phyloP scores from a whole-genome alignment of 1,140 invertebrate genomes.

The Zaprionus ghesquierei region DNA sequence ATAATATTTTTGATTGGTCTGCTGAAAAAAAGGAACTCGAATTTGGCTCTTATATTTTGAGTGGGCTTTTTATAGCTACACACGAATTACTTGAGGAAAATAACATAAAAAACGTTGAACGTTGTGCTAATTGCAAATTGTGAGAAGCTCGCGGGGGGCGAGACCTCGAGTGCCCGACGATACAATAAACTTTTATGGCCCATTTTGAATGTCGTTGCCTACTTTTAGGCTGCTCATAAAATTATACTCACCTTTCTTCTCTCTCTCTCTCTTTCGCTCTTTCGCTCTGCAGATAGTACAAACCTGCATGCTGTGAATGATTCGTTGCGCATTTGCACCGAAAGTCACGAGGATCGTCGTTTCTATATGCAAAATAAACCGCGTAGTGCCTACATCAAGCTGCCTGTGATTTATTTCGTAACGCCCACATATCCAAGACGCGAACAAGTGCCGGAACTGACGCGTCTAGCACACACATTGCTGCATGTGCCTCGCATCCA shows the following conservation, averaged over 20 bases:
- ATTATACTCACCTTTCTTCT: not conserved
- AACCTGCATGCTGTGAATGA: constrained; percentile 58
- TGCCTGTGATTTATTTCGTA: constrained; percentile 86
- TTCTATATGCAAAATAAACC: constrained; percentile 70
- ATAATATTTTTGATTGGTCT: not conserved
- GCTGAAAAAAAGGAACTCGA: not conserved
- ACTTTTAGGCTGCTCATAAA: constrained; percentile 22
- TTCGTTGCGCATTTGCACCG: constrained; percentile 63
- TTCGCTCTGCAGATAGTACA: constrained; percentile 33
- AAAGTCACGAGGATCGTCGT: constrained; percentile 61
- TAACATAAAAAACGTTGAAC: not conserved
- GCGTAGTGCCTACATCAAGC: constrained; percentile 45
- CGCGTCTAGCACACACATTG: constrained; percentile 93
- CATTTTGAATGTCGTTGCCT: constrained; percentile 3
- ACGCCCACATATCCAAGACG: constrained; percentile 90
- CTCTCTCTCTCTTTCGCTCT: too few species aligned
- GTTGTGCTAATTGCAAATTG: constrained; percentile 16
- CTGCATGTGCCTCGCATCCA: constrained; percentile 92
- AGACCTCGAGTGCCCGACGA: not conserved
- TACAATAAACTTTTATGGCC: not conserved
- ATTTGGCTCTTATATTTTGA: not conserved
- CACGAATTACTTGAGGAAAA: constrained; percentile 7
- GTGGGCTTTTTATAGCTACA: not conserved
- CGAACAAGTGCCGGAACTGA: constrained; percentile 96
- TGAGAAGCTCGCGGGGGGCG: not conserved